phyloP scores from a whole-genome alignment of 1,140 invertebrate genomes.

The Drosophila bifasciata region DNA sequence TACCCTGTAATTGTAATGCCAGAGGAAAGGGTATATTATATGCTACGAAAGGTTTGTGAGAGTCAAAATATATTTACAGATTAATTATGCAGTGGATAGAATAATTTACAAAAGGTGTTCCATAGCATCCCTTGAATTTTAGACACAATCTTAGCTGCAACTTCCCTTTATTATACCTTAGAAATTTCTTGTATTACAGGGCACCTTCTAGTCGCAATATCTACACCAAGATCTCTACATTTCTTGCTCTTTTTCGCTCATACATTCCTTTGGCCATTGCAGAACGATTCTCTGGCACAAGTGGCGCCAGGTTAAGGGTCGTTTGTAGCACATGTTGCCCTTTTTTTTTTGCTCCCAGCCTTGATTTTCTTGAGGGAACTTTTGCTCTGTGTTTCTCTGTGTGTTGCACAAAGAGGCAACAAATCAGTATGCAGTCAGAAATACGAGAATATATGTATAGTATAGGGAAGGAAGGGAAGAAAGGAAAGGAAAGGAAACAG shows the following conservation, averaged over 20 bases:
- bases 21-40: not conserved
- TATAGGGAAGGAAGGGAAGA: conserved; percentile 5
- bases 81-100: no score
- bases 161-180: no score
- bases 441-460: conserved; percentile 56
- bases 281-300: conserved; percentile 27
- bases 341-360: conserved; percentile 12
- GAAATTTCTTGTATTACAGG: no score
- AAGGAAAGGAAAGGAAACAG: conserved; percentile 13
- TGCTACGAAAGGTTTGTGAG: no score
- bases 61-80: no score
- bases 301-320: conserved; percentile 72
- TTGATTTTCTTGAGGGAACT: conserved; percentile 23
- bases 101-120: no score
- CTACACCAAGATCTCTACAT: no score
- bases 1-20: not conserved
- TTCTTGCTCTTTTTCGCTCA: no score
- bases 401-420: conserved; percentile 71
- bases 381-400: conserved; percentile 29
- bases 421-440: conserved; percentile 83
- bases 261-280: conserved; percentile 8
- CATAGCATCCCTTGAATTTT: no score
- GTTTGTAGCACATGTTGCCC: conserved; percentile 75
- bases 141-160: no score
- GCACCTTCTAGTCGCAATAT: no score